Percentiles rank a stretch among this genome's conserved stretches.
phyloP scores from a whole-genome alignment of 2,797 vertebrate genomes.

The Xerus rutilus region DNA sequence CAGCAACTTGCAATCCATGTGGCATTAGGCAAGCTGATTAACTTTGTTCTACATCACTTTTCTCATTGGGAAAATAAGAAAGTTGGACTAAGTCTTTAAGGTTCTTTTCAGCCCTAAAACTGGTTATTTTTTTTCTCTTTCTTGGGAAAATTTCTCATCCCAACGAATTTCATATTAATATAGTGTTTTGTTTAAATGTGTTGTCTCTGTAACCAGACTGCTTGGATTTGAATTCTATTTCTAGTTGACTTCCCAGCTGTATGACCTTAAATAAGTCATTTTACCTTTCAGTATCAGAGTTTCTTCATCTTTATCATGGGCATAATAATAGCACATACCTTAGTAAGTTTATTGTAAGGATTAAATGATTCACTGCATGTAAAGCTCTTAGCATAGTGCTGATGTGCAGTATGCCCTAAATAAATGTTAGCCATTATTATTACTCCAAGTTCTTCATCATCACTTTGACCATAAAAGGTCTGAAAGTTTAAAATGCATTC shows the following conservation, averaged over 20 bases:
- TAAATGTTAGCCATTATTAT: slow-evolving; percentile 23
- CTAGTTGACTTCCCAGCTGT: neutral
- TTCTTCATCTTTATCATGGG: slow-evolving; percentile 39
- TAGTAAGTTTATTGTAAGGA: neutral
- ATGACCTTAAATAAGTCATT: slow-evolving; percentile 60
- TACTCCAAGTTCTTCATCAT: slow-evolving; percentile 36
- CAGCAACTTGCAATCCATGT: neutral
- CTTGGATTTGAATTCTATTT: slow-evolving; percentile 47
- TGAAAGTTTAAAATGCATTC: slow-evolving; percentile 45
- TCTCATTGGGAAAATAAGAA: slow-evolving; percentile 42
- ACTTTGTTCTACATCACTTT: slow-evolving; percentile 26
- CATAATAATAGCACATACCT: neutral
- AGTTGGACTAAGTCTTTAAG: slow-evolving; percentile 48
- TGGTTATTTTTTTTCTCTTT: slow-evolving; percentile 15
- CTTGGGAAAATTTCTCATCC: slow-evolving; percentile 16
- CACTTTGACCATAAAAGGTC: neutral
- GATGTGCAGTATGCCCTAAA: neutral
- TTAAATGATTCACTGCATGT: slow-evolving; percentile 40
- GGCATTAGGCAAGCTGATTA: neutral
- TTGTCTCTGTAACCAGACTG: neutral
- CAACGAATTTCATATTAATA: slow-evolving; percentile 46
- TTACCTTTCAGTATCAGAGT: slow-evolving; percentile 30
- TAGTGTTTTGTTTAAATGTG: neutral
- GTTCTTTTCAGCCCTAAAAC: slow-evolving; percentile 16
- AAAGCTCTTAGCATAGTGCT: neutral